phyloP scores from a whole-genome alignment of 1,140 invertebrate genomes.

The Sycobia sp. region DNA sequence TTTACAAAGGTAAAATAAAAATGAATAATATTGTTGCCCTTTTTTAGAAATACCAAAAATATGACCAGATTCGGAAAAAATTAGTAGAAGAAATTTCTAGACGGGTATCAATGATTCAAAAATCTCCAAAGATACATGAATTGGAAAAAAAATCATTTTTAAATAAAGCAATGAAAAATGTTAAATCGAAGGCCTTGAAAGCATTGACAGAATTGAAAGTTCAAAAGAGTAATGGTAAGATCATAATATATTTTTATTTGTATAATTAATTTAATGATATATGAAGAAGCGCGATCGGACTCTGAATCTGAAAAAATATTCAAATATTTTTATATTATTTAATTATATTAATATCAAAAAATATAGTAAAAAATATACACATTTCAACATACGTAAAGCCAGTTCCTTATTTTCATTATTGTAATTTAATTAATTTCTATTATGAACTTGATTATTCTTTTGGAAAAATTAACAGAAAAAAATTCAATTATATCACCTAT shows the following conservation, averaged over 20 bases:
- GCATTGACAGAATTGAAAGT: conserved; percentile 52
- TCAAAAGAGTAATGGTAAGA: conserved; percentile 51
- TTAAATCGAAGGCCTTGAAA: conserved; percentile 63
- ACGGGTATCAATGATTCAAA: conserved; percentile 44
- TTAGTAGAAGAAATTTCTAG: conserved; percentile 61
- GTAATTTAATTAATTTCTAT: no score
- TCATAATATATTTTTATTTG: conserved; percentile 6
- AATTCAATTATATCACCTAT: no score
- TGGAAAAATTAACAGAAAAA: no score
- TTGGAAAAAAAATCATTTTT: conserved; percentile 52
- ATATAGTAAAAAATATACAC: no score
- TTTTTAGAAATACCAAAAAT: conserved; percentile 62
- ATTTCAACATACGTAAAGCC: no score
- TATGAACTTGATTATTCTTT: no score
- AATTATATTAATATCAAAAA: no score
- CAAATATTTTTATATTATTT: neutral
- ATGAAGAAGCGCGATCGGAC: neutral
- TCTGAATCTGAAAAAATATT: neutral
- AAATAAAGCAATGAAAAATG: conserved; percentile 56
- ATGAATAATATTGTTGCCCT: conserved; percentile 19
- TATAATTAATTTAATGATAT: conserved; percentile 10
- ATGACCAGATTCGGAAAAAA: conserved; percentile 59
- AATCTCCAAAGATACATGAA: conserved; percentile 38
- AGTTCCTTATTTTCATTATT: no score
- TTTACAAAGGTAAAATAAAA: no score